Conservation (phyloP, 2,888 invertebrate species). For the Trachelus tabidus region DNA sequence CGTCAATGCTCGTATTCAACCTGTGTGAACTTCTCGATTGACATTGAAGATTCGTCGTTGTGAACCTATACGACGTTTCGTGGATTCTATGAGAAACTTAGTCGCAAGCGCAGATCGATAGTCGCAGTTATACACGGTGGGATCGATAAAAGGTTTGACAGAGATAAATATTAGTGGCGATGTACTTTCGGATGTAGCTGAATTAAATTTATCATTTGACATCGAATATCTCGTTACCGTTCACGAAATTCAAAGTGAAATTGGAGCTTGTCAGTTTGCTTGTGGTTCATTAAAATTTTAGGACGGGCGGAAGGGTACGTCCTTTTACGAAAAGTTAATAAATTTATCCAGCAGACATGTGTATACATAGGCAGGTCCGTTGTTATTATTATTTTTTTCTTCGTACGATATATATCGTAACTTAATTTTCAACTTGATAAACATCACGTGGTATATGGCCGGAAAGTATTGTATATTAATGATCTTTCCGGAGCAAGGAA, state of each 20-base stretch:
- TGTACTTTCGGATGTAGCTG: not conserved
- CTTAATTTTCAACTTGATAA: not conserved
- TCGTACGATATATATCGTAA: not conserved
- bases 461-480: constrained; percentile 42
- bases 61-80: not conserved
- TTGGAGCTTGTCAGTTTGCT: not conserved
- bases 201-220: not conserved
- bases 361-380: not conserved
- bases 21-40: not conserved
- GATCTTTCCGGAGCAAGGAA: constrained; percentile 31
- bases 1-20: not conserved
- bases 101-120: not conserved
- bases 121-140: not conserved
- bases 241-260: not conserved
- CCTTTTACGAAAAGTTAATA: not conserved
- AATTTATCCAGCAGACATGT: not conserved
- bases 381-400: not conserved
- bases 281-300: not conserved
- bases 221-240: not conserved
- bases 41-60: not conserved
- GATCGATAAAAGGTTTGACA: not conserved
- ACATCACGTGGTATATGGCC: constrained; percentile 28
- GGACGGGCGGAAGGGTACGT: not conserved
- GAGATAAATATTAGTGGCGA: not conserved
- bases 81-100: not conserved